Evolutionary conservation across 2,888 invertebrate species (phyloP).

Genomic region (Catocala nupta): DNA sequence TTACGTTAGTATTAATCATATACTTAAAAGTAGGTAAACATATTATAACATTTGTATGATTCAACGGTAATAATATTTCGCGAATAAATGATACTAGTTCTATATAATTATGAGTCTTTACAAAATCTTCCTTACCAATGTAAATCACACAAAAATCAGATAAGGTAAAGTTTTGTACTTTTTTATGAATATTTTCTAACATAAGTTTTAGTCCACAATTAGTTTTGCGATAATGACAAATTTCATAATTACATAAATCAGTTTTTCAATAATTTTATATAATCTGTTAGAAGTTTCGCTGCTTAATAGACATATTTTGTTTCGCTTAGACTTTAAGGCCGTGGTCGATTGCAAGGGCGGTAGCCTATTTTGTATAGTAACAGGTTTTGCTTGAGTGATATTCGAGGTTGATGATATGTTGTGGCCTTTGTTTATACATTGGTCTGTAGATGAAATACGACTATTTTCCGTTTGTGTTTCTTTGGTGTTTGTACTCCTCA

Average conservation of each 20-base stretch:
- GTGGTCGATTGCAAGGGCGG: too few relatives aligned
- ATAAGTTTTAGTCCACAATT: background rate
- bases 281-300: background rate
- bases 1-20: background rate
- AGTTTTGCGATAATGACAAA: background rate
- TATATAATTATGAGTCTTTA: background rate
- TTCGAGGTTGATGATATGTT: too few relatives aligned
- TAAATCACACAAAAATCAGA: background rate
- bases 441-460: background rate
- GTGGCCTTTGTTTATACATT: too few relatives aligned
- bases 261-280: background rate
- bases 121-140: background rate
- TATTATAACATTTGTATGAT: constrained; percentile 1
- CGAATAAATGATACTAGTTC: background rate
- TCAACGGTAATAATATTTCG: background rate
- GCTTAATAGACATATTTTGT: background rate
- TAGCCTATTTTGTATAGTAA: too few relatives aligned
- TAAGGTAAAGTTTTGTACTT: background rate
- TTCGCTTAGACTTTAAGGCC: too few relatives aligned
- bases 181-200: background rate
- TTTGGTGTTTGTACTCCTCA: background rate
- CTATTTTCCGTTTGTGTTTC: background rate
- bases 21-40: constrained; percentile 3
- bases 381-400: too few relatives aligned
- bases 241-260: background rate